Evolutionary conservation across 2,797 vertebrate species (phyloP).

Genomic region (Pseudochromis fuscus): DNA sequence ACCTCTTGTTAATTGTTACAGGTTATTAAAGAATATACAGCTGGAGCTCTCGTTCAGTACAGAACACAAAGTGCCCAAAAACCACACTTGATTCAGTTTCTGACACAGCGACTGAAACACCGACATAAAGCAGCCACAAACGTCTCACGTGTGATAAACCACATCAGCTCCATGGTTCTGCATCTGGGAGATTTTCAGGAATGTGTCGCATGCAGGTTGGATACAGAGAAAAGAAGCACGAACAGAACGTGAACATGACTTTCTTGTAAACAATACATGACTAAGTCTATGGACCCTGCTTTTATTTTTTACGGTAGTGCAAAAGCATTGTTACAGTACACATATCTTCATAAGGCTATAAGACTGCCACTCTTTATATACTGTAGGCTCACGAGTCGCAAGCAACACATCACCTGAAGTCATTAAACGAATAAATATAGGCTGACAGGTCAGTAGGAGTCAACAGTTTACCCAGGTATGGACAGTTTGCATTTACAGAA

Average conservation of each 20-base stretch:
- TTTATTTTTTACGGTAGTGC: conserved; percentile 60
- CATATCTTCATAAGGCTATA: conserved; percentile 64
- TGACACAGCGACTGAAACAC: conserved; percentile 40
- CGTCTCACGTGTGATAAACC: conserved; percentile 38
- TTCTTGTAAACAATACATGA: conserved; percentile 65
- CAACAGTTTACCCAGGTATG: conserved; percentile 23
- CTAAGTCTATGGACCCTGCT: conserved; percentile 65
- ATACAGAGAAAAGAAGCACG: conserved; percentile 66
- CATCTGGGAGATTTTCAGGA: conserved; percentile 55
- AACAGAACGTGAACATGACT: conserved; percentile 50
- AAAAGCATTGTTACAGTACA: conserved; percentile 74
- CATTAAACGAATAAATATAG: conserved; percentile 57
- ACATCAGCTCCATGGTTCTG: conserved; percentile 34
- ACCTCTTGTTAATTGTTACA: conserved; percentile 50
- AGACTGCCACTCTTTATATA: conserved; percentile 57
- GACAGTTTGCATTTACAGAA: conserved; percentile 40
- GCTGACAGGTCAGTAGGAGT: conserved; percentile 24
- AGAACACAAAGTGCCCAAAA: conserved; percentile 37
- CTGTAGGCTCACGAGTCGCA: conserved; percentile 56
- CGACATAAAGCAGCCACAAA: conserved; percentile 56
- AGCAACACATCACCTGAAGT: conserved; percentile 58
- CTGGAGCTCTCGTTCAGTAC: conserved; percentile 24
- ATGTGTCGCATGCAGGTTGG: conserved; percentile 67
- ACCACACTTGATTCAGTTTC: conserved; percentile 30
- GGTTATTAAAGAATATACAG: conserved; percentile 51